Conservation (phyloP, 1,140 invertebrate genomes). For the Calliphora vicina region DNA sequence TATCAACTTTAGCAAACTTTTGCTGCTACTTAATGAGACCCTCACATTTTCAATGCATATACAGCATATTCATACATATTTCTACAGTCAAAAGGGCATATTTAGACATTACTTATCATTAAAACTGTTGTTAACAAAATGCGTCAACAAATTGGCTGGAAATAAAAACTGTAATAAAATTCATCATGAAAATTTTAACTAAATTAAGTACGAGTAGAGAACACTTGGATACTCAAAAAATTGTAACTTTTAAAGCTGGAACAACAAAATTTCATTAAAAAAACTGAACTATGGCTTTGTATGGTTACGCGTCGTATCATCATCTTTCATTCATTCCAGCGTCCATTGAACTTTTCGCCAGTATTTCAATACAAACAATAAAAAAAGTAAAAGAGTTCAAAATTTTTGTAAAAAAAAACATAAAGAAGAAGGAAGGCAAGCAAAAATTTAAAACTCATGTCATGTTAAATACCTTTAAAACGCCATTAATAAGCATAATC, state of each 20-base stretch:
- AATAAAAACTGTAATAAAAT: neutral
- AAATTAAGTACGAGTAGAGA: too few species aligned
- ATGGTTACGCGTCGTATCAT: neutral
- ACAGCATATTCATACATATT: neutral
- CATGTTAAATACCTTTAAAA: slow-evolving; percentile 34
- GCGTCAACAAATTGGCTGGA: neutral
- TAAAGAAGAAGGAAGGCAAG: neutral
- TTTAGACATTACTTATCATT: neutral
- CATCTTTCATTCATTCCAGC: neutral
- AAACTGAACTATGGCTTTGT: neutral
- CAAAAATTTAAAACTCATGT: slow-evolving; percentile 14
- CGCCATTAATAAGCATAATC: slow-evolving; percentile 34
- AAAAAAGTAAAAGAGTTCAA: neutral
- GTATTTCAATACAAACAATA: neutral
- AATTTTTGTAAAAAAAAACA: neutral
- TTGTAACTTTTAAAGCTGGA: neutral
- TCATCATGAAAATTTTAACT: too few species aligned
- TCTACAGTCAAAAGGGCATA: neutral
- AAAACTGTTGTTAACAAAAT: neutral
- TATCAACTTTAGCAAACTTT: too few species aligned
- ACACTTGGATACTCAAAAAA: neutral
- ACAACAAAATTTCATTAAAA: neutral
- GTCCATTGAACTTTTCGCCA: slow-evolving; percentile 25
- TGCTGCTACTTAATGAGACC: too few species aligned
- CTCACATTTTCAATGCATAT: too few species aligned